A percentile compares a stretch with the other conserved stretches of the same genome.
These are phyloP conservation scores for Ptychadena robeensis DNA, from an alignment of 2,797 vertebrate species.

Conservation along the genomic window DNA sequence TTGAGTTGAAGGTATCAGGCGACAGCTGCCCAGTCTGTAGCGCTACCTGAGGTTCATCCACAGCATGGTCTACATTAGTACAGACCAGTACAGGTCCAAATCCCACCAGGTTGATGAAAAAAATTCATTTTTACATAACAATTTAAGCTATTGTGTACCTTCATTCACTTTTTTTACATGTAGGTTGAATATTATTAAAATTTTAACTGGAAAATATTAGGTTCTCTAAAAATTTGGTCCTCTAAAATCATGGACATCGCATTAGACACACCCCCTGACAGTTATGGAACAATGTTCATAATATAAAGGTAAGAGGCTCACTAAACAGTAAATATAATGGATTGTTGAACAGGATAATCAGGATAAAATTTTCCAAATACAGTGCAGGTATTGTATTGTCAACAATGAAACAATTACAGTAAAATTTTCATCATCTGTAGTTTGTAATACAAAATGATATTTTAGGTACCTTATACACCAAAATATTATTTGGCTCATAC, in stretches of 20 bases:
- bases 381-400: neutral
- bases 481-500: conserved; percentile 77
- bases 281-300: conserved; percentile 16
- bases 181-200: neutral
- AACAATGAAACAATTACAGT: neutral
- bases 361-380: neutral
- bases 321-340: too few species aligned
- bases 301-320: neutral
- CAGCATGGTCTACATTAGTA: neutral
- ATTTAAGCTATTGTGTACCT: neutral
- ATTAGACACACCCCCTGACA: neutral
- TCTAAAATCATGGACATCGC: neutral
- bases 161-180: too few species aligned
- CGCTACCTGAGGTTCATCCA: neutral
- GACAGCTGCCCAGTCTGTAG: neutral
- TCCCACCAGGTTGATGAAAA: neutral
- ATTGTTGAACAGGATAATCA: neutral
- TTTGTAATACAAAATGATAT: too few species aligned
- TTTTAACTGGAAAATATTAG: neutral
- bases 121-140: neutral
- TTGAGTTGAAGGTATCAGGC: too few species aligned
- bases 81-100: neutral
- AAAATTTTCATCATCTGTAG: neutral
- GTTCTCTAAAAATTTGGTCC: neutral
- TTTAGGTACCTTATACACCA: conserved; percentile 85